A percentile compares a stretch with the other conserved stretches of the same genome.
phyloP scores from a whole-genome alignment of 2,888 invertebrate genomes.

The Ophraella communa region DNA sequence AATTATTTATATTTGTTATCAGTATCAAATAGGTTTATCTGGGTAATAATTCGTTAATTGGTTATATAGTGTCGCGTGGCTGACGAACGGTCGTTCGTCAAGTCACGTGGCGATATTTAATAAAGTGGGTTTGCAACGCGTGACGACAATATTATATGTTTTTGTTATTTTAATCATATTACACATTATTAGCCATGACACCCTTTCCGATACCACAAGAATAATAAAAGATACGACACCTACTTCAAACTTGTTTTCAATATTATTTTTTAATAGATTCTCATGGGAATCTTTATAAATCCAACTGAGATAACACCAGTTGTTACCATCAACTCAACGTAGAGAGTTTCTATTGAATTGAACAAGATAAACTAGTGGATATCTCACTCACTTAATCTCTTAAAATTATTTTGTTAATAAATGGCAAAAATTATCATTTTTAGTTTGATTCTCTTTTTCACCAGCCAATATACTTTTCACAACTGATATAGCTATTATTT shows the following conservation, averaged over 20 bases:
- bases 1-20: no score
- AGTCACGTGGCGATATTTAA: slow-evolving; percentile 19
- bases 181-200: not conserved
- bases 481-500: no score
- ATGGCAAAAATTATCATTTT: no score
- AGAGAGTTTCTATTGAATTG: no score
- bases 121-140: slow-evolving; percentile 1
- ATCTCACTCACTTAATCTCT: no score
- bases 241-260: not conserved
- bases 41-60: slow-evolving; percentile 8
- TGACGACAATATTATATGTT: not conserved
- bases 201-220: not conserved
- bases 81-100: not conserved
- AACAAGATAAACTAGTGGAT: no score
- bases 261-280: not conserved
- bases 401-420: no score
- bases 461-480: no score
- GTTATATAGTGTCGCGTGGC: slow-evolving; percentile 10
- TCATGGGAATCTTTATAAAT: not conserved
- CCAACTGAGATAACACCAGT: not conserved
- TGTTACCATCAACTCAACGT: not conserved
- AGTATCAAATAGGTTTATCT: slow-evolving; percentile 9
- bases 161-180: slow-evolving; percentile 19
- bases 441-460: no score
- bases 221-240: not conserved